Percentiles rank a stretch among this genome's conserved stretches.
phyloP scores from a whole-genome alignment of 2,888 invertebrate genomes.

The Diachrysia chrysitis region DNA sequence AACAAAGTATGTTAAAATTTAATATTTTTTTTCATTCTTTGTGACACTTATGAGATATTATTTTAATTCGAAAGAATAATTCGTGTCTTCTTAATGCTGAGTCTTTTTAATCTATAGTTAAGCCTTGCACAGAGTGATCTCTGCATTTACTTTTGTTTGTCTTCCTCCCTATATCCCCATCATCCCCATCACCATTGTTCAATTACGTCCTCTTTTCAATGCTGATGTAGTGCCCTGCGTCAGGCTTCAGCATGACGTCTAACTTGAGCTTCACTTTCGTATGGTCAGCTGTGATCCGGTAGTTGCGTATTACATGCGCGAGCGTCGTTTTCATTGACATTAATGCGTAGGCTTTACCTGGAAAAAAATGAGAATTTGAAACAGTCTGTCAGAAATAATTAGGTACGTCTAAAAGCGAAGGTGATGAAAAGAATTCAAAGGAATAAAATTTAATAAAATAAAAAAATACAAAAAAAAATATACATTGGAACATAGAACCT shows the following conservation, averaged over 20 bases:
- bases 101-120: too few species aligned
- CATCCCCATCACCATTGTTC: too few species aligned
- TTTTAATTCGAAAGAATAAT: not conserved
- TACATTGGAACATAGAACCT: too few species aligned
- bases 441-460: too few species aligned
- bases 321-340: conserved; percentile 79
- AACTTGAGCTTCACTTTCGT: conserved; percentile 68
- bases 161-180: too few species aligned
- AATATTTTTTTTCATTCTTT: too few species aligned
- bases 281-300: conserved; percentile 69
- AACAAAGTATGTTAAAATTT: too few species aligned
- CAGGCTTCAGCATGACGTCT: conserved; percentile 75
- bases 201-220: conserved; percentile 62
- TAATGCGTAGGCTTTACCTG: conserved; percentile 77
- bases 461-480: too few species aligned
- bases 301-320: conserved; percentile 70
- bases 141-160: too few species aligned
- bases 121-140: too few species aligned
- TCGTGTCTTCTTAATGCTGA: not conserved
- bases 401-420: not conserved
- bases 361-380: conserved; percentile 18
- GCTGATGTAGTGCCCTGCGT: conserved; percentile 66
- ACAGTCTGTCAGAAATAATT: not conserved
- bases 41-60: too few species aligned
- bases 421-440: too few species aligned